Evolutionary conservation across 1,140 invertebrate species (phyloP), one percentile per base, ranked within the genome.

Genomic region (Oscheius sp.): DNA sequence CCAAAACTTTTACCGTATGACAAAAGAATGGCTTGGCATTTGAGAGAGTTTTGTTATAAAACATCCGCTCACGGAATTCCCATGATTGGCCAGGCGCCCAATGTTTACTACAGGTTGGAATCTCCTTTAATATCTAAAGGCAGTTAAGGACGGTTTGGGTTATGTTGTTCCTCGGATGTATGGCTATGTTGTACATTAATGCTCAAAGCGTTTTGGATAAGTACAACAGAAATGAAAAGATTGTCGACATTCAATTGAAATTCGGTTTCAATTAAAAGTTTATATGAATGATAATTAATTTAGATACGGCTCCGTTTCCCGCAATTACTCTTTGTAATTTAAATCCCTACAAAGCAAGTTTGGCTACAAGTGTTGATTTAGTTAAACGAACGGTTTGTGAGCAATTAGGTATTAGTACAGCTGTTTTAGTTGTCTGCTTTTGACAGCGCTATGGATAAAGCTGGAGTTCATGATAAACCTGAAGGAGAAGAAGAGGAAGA

Each of bases 301-400:
- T 23, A 73, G 71, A 74, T 62, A 77, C 68, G 67, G 79, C 79
- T 28, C 79, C 79, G 13, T 81, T 81, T 69, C 79, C 79, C 4
- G 79, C 79, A 2, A 79, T 81, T 15, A 81, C 79, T 2, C 38
- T 80, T n/a, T 81, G 79, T 58, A 81, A 81, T 63, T 55, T 81
- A n/a, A 81, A 81, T 64, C 79, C 79, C 20, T 81, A 81, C 59
- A 79, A 79, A 55, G 79, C 77, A 15, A 78, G 74, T 67, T 36
- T 78, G 46, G 52, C 79, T 13, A 67, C 62, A 31, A 73, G 77
- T 64, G 79, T 81, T 1, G 77, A 77, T 35, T 55, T 75, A 1
- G 68, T 81, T 13, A 75, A 74, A 42, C 67, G 78, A 69, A 81
- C 79, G 35, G 79, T 80, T 76, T 49, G 79, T 34, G 15, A 23